Evolutionary conservation across 2,888 invertebrate genomes (phyloP).

Genomic region (Tenodera sinensis): DNA sequence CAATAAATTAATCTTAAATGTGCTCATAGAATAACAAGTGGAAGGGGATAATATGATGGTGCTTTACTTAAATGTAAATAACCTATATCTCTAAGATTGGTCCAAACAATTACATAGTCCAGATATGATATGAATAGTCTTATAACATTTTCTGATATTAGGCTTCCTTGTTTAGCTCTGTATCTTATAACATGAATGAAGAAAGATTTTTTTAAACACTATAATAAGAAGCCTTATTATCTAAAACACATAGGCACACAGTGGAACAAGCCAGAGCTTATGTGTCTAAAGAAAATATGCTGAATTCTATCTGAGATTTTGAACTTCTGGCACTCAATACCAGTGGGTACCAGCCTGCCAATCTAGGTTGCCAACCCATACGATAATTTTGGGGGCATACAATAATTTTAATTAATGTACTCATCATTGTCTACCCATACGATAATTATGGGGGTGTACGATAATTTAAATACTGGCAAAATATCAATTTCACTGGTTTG

Average conservation of each 20-base stretch:
- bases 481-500: too few relatives aligned
- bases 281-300: too few relatives aligned
- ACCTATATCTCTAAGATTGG: neutral
- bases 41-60: neutral
- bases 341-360: too few relatives aligned
- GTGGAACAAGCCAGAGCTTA: neutral
- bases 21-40: neutral
- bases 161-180: neutral
- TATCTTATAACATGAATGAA: neutral
- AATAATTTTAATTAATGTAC: too few relatives aligned
- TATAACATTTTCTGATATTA: neutral
- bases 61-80: neutral
- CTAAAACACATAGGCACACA: too few relatives aligned
- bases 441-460: too few relatives aligned
- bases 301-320: too few relatives aligned
- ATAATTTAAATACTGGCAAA: too few relatives aligned
- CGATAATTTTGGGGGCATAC: too few relatives aligned
- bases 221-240: neutral
- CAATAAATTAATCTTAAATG: neutral
- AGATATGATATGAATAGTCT: neutral
- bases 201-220: neutral
- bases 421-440: too few relatives aligned
- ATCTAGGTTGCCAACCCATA: too few relatives aligned
- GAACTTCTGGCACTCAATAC: too few relatives aligned
- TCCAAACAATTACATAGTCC: neutral